phyloP scores from a whole-genome alignment of 2,113 vertebrate species.

The Copsychus sechellarum region DNA sequence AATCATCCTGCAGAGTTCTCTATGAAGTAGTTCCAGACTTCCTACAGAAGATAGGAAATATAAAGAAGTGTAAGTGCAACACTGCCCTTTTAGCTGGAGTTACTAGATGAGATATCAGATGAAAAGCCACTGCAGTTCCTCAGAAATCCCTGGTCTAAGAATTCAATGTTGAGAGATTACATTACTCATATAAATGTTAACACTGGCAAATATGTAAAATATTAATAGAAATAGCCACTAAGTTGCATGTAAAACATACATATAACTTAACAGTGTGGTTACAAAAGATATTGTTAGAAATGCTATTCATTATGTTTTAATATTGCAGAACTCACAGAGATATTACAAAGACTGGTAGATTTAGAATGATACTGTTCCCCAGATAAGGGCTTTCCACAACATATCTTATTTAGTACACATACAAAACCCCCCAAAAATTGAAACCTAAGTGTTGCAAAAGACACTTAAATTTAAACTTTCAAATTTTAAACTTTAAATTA shows the following conservation, averaged over 20 bases:
- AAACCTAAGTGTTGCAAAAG: background rate
- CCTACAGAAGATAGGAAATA: background rate
- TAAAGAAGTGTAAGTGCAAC: background rate
- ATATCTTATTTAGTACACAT: background rate
- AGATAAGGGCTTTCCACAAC: background rate
- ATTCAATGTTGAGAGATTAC: background rate
- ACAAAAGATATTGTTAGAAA: background rate
- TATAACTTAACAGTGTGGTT: background rate
- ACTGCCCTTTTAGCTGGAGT: background rate
- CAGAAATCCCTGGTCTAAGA: background rate
- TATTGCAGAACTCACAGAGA: background rate
- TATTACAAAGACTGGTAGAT: background rate
- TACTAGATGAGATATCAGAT: background rate
- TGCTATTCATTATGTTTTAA: background rate
- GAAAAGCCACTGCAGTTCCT: background rate
- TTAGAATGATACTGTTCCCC: background rate
- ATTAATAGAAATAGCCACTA: background rate
- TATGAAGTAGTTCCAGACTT: constrained; percentile 12
- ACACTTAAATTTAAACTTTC: background rate
- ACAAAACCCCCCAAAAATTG: accelerated
- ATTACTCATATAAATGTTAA: background rate
- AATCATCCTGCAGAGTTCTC: background rate
- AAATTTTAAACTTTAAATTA: background rate
- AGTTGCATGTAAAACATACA: background rate
- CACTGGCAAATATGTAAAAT: background rate